Evolutionary conservation across 2,797 vertebrate species (phyloP).

Genomic region (Leucoraja ocellata): DNA sequence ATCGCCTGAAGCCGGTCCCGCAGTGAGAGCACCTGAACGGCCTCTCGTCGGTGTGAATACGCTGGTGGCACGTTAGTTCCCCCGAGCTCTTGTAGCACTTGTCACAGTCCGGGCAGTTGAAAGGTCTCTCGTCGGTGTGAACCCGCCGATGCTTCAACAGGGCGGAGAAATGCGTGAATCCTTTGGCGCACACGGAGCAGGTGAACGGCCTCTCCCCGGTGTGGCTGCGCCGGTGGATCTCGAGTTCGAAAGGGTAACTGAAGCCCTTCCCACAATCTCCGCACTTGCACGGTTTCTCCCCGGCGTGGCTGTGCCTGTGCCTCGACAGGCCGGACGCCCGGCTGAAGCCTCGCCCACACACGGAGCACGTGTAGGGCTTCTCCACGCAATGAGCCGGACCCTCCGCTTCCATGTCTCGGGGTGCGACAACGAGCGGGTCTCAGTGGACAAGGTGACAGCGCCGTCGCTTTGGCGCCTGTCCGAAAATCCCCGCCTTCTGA

Average conservation of each 20-base stretch:
- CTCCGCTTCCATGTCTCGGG: too few relatives aligned
- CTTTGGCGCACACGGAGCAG: neutral
- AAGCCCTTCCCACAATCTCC: too few relatives aligned
- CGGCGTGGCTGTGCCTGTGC: too few relatives aligned
- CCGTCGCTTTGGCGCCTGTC: too few relatives aligned
- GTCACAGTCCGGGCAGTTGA: neutral
- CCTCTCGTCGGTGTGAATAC: neutral
- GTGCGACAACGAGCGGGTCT: too few relatives aligned
- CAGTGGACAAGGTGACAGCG: too few relatives aligned
- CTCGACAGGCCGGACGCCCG: too few relatives aligned
- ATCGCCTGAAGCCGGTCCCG: neutral
- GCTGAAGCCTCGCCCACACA: too few relatives aligned
- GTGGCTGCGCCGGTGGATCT: constrained; percentile 24
- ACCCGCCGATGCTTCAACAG: neutral
- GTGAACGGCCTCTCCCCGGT: constrained; percentile 17
- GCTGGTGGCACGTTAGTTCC: neutral
- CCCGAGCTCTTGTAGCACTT: neutral
- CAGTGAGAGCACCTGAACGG: neutral
- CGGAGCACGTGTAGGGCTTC: too few relatives aligned
- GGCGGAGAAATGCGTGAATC: neutral
- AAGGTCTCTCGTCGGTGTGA: neutral
- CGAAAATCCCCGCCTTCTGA: too few relatives aligned
- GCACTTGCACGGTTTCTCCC: too few relatives aligned
- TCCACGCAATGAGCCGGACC: too few relatives aligned
- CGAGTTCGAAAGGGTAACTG: neutral